Conservation (phyloP, 2,113 vertebrate genomes). For the Osmerus eperlanus region DNA sequence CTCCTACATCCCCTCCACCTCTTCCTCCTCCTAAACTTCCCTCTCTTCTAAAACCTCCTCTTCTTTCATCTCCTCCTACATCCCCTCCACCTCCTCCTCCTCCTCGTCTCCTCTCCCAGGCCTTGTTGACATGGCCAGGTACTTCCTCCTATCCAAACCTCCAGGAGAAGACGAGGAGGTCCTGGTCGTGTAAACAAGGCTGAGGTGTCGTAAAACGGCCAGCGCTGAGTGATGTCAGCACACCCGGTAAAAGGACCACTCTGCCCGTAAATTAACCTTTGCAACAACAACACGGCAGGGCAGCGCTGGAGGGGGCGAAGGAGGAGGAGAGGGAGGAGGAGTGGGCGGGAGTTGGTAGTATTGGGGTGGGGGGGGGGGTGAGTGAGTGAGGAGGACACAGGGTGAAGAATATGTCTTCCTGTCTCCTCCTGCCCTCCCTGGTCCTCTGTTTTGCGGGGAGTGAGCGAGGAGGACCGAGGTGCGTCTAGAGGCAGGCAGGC, state of each 20-base stretch:
- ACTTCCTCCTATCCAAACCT: conserved; percentile 13
- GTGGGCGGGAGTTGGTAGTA: conserved; percentile 1
- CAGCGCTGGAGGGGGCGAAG: neutral
- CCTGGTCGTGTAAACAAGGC: conserved; percentile 43
- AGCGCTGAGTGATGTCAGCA: conserved; percentile 49
- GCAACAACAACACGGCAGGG: conserved; percentile 26
- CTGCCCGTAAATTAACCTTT: conserved; percentile 44
- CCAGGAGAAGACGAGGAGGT: conserved; percentile 43
- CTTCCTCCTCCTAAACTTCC: too few species aligned
- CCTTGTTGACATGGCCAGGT: conserved; percentile 3
- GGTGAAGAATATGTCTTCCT: conserved; percentile 11
- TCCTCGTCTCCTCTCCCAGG: too few species aligned
- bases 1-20: too few species aligned
- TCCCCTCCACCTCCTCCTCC: too few species aligned
- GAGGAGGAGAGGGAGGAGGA: conserved; percentile 8
- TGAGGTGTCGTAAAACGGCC: conserved; percentile 46
- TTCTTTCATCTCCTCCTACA: too few species aligned
- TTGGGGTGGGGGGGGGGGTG: neutral
- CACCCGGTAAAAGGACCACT: conserved; percentile 20
- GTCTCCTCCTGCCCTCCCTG: conserved; percentile 11
- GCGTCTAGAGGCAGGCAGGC: neutral
- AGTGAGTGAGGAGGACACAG: neutral
- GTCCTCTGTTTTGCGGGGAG: neutral
- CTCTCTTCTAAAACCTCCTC: too few species aligned
- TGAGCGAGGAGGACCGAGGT: conserved; percentile 25